Percentiles rank a stretch among this genome's conserved stretches.
Conservation (phyloP, 1,140 invertebrate genomes). For the Aleiodes sp. region DNA sequence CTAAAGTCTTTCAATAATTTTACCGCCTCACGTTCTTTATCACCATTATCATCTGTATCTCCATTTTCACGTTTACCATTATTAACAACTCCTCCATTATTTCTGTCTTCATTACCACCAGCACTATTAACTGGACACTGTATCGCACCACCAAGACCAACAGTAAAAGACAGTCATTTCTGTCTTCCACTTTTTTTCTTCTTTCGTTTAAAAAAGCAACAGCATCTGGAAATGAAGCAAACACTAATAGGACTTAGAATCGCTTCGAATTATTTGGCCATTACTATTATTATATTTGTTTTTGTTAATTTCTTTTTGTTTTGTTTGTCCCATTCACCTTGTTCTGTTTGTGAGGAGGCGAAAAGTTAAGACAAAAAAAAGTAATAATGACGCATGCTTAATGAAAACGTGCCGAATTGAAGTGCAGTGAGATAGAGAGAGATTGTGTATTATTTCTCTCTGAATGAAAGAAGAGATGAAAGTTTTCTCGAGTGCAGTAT, state of each 20-base stretch:
- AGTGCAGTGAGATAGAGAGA: too few species aligned
- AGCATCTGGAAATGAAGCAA: slow-evolving; percentile 83
- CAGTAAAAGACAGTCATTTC: slow-evolving; percentile 76
- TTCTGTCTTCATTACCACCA: slow-evolving; percentile 42
- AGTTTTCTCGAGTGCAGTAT: too few species aligned
- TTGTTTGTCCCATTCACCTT: slow-evolving; percentile 3
- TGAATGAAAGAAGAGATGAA: too few species aligned
- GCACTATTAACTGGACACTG: slow-evolving; percentile 60
- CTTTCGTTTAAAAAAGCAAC: slow-evolving; percentile 96
- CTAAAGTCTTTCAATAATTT: slow-evolving; percentile 73
- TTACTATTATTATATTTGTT: too few species aligned
- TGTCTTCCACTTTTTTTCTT: slow-evolving; percentile 90
- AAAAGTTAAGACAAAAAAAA: too few species aligned
- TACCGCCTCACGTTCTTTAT: slow-evolving; percentile 73
- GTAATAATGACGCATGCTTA: too few species aligned
- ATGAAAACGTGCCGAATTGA: too few species aligned
- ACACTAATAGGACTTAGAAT: slow-evolving; percentile 67
- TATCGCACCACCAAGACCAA: slow-evolving; percentile 57
- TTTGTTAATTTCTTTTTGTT: slow-evolving; percentile 14
- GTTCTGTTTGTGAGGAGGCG: too few species aligned
- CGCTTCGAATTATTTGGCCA: slow-evolving; percentile 43
- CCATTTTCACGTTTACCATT: slow-evolving; percentile 34
- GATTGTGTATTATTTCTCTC: too few species aligned
- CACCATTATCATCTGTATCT: slow-evolving; percentile 34
- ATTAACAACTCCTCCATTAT: slow-evolving; percentile 16